Percentiles rank a stretch among this genome's conserved stretches.
Evolutionary conservation across 2,113 vertebrate genomes (phyloP).

Genomic region (Pangasianodon hypophthalmus): DNA sequence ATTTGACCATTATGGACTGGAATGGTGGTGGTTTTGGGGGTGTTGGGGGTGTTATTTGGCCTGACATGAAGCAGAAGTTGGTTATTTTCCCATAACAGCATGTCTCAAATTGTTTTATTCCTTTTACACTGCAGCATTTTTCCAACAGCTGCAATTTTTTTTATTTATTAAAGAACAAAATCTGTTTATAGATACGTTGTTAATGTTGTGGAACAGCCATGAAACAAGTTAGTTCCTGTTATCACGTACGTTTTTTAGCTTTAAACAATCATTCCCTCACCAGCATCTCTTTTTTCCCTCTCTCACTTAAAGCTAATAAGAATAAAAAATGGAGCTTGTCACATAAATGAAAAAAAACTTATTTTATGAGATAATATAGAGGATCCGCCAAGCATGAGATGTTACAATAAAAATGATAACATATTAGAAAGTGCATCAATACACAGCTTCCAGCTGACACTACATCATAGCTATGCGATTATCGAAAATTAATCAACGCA

Average conservation of each 20-base stretch:
- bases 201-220: background rate
- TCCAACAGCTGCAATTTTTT: background rate
- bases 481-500: background rate
- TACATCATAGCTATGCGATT: background rate
- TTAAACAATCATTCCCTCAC: background rate
- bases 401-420: background rate
- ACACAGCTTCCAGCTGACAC: background rate
- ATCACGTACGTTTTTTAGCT: background rate
- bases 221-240: background rate
- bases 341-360: background rate
- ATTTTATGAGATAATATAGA: background rate
- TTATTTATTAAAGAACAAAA: background rate
- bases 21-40: background rate
- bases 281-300: too few species aligned
- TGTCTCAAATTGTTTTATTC: background rate
- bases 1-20: background rate
- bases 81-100: background rate
- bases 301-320: background rate
- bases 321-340: background rate
- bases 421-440: background rate
- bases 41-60: too few species aligned
- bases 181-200: background rate
- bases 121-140: background rate
- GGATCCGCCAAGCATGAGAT: background rate
- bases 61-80: background rate